Conservation (phyloP, 2,113 vertebrate species). For the Epinephelus fuscoguttatus region DNA sequence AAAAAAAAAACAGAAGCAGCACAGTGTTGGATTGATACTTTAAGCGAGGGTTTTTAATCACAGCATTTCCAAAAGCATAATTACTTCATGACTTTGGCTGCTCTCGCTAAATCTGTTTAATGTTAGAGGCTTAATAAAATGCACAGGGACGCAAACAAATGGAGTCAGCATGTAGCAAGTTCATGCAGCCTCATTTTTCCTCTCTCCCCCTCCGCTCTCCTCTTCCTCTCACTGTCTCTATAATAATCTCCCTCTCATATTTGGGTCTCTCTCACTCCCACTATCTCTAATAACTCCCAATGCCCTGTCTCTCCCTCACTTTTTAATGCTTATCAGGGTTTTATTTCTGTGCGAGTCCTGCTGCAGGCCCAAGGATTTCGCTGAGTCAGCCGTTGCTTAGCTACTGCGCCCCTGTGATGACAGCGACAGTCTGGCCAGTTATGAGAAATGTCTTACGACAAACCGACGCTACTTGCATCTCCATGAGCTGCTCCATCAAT, state of each 20-base stretch:
- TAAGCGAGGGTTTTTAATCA: conserved; percentile 69
- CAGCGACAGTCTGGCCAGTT: conserved; percentile 66
- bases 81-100: conserved; percentile 77
- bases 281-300: conserved; percentile 68
- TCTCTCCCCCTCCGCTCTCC: conserved; percentile 21
- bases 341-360: conserved; percentile 67
- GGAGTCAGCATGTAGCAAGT: conserved; percentile 72
- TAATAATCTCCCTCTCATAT: conserved; percentile 70
- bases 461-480: conserved; percentile 30
- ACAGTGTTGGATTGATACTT: conserved; percentile 54
- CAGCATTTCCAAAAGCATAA: conserved; percentile 72
- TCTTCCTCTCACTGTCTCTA: conserved; percentile 42
- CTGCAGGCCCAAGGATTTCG: conserved; percentile 56
- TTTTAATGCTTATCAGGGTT: conserved; percentile 75
- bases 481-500: conserved; percentile 54
- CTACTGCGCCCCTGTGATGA: conserved; percentile 49
- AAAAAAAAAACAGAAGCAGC: conserved; percentile 28
- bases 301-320: conserved; percentile 48
- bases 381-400: conserved; percentile 69
- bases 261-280: conserved; percentile 60
- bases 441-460: conserved; percentile 56
- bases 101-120: conserved; percentile 75
- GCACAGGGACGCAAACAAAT: conserved; percentile 77
- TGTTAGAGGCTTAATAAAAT: conserved; percentile 77
- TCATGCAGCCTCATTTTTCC: conserved; percentile 29